A percentile compares a stretch with the other conserved stretches of the same genome.
phyloP scores from a whole-genome alignment of 30 jellyfish, hydroid and myxozoan species.

The Aurelia sp. region DNA sequence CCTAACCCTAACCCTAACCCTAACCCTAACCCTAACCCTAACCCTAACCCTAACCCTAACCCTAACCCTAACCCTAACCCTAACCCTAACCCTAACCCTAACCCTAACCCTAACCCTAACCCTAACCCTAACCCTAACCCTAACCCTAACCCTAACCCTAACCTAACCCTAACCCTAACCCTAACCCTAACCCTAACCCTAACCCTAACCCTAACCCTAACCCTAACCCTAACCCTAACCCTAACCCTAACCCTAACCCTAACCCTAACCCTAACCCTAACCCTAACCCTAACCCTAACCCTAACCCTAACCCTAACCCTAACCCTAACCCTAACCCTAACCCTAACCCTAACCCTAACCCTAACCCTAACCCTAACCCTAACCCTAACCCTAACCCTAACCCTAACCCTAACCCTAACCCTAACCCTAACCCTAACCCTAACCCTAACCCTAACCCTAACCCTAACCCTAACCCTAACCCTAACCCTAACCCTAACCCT shows the following conservation, averaged over 20 bases:
- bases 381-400: slow-evolving; percentile 1
- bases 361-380: slow-evolving; percentile 27
- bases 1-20: slow-evolving; percentile 23
- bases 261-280: slow-evolving; percentile 33
- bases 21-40: slow-evolving; percentile 1
- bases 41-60: slow-evolving; percentile 20
- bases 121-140: slow-evolving; percentile 23
- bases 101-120: slow-evolving; percentile 24
- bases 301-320: slow-evolving; percentile 6
- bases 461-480: too few species aligned
- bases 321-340: slow-evolving; percentile 15
- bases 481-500: too few species aligned
- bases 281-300: slow-evolving; percentile 13
- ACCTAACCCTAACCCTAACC: neutral
- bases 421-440: too few species aligned
- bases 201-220: slow-evolving; percentile 5
- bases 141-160: neutral
- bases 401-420: too few species aligned
- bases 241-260: slow-evolving; percentile 18
- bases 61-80: slow-evolving; percentile 5
- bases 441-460: too few species aligned
- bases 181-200: slow-evolving; percentile 22
- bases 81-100: slow-evolving; percentile 38
- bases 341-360: slow-evolving; percentile 24
- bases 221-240: slow-evolving; percentile 23